Conservation (phyloP, 2,113 vertebrate species). For the Delphinapterus leucas region DNA sequence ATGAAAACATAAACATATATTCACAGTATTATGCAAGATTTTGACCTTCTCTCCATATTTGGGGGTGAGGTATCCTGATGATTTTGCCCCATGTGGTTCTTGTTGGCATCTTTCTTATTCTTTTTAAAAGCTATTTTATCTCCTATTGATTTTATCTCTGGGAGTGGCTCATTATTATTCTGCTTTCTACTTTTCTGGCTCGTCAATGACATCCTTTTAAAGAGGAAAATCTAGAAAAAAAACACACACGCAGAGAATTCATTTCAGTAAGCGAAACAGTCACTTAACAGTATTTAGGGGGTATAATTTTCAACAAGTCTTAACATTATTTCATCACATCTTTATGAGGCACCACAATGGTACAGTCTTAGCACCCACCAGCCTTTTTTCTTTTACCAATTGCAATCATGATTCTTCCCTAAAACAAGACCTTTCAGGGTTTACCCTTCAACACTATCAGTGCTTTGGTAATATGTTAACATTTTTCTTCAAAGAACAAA, state of each 20-base stretch:
- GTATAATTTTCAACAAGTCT: conserved; percentile 28
- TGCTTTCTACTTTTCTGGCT: conserved; percentile 72
- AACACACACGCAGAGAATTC: conserved; percentile 38
- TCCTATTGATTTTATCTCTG: conserved; percentile 70
- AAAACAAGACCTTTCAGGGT: neutral
- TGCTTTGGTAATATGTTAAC: neutral
- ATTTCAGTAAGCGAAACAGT: conserved; percentile 54
- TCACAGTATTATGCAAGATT: conserved; percentile 76
- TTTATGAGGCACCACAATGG: neutral
- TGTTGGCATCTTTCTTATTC: conserved; percentile 76
- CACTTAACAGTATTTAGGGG: neutral
- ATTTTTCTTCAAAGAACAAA: conserved; percentile 31
- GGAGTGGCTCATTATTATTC: conserved; percentile 64
- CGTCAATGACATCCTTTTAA: conserved; percentile 76
- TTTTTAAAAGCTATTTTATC: conserved; percentile 68
- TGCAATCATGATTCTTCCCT: neutral
- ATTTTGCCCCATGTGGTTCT: conserved; percentile 72
- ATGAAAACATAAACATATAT: conserved; percentile 50
- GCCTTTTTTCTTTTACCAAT: conserved; percentile 25
- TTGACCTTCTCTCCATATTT: conserved; percentile 75
- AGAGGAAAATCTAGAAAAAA: conserved; percentile 82
- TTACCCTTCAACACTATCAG: neutral
- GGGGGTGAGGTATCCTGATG: conserved; percentile 55
- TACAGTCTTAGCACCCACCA: neutral
- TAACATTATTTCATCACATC: conserved; percentile 3